A percentile compares a stretch with the other conserved stretches of the same genome.
These are phyloP conservation scores for Pseudotriccus pelzelni DNA, from an alignment of 2,797 vertebrate species.

Conservation along the genomic window DNA sequence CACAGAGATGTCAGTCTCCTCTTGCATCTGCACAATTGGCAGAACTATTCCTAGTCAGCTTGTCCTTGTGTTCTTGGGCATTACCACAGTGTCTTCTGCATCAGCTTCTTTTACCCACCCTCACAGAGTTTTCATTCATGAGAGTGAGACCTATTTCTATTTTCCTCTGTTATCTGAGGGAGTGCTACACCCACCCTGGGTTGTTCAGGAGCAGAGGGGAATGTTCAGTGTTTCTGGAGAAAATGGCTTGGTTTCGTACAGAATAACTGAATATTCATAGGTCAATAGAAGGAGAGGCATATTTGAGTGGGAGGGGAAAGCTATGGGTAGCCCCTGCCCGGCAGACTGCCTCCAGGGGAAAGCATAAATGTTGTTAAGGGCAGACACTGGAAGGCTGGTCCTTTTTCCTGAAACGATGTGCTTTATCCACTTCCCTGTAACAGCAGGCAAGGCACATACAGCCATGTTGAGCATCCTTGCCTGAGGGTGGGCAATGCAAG, in stretches of 20 bases:
- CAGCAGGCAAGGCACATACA: fast-evolving
- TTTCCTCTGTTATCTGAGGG: not conserved
- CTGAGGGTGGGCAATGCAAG: not conserved
- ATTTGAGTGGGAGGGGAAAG: not conserved
- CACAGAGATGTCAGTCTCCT: not conserved
- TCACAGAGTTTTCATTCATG: fast-evolving
- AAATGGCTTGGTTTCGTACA: not conserved
- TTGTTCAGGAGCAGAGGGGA: not conserved
- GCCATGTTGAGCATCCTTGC: not conserved
- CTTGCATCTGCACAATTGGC: not conserved
- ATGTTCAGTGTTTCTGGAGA: not conserved
- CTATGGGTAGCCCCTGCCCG: not conserved
- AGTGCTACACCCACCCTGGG: fast-evolving
- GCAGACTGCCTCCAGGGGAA: not conserved
- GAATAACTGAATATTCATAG: not conserved
- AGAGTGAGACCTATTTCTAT: not conserved
- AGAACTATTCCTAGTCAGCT: not conserved
- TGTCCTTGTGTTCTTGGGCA: not conserved
- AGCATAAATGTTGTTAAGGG: not conserved
- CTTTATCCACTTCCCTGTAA: not conserved
- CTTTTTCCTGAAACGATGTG: not conserved
- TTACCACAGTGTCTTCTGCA: not conserved
- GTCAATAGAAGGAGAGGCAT: not conserved
- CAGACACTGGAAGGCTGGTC: not conserved
- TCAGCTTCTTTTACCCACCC: not conserved